Conservation (phyloP, 2,113 vertebrate species). For the Plestiodon gilberti region DNA sequence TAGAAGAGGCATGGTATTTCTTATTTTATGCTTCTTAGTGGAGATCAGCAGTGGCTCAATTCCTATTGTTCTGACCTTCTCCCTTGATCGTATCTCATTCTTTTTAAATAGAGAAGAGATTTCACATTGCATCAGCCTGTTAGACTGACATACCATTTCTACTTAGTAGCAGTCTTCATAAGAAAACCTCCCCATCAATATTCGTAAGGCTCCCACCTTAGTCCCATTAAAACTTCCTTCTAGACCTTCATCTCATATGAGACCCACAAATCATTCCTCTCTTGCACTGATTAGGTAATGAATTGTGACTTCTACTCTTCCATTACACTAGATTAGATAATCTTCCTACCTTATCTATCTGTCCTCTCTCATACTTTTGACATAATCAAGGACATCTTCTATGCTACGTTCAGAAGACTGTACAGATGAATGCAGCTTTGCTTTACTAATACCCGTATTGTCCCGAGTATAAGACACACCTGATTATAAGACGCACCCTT, state of each 20-base stretch:
- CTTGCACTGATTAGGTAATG: not conserved
- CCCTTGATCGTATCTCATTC: conserved; percentile 14
- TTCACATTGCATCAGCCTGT: not conserved
- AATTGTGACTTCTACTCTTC: not conserved
- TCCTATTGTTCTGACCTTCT: not conserved
- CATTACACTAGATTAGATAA: not conserved
- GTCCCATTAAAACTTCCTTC: not conserved
- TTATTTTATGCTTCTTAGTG: conserved; percentile 22
- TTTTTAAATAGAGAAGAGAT: not conserved
- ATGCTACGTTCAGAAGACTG: not conserved
- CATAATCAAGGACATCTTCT: not conserved
- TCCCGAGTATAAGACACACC: too few relatives aligned
- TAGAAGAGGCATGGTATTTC: not conserved
- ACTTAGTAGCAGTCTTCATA: conserved; percentile 13
- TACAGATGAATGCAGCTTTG: not conserved
- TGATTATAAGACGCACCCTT: too few relatives aligned
- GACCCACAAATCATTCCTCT: not conserved
- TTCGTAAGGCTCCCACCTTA: not conserved
- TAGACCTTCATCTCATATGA: not conserved
- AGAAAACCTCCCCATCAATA: not conserved
- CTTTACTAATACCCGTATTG: not conserved
- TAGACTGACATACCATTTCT: not conserved
- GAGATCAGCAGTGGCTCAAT: not conserved
- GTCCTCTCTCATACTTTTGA: not conserved
- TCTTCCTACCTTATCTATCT: not conserved